These are phyloP conservation scores for Mobula hypostoma DNA, from an alignment of 2,113 vertebrate genomes.

Conservation along the genomic window DNA sequence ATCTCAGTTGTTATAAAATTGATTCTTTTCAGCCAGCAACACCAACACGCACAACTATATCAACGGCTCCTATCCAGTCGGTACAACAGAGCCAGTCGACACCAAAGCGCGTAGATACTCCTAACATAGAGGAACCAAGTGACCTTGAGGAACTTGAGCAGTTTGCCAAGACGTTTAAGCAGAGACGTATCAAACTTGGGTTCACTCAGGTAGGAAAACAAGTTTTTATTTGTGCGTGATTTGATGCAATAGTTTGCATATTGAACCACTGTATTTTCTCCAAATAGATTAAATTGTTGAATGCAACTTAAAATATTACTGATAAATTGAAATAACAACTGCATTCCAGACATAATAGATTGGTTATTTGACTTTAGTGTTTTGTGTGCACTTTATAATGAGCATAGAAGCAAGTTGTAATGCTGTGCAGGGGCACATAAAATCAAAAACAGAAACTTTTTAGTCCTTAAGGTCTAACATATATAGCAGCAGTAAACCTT, in stretches of 20 bases:
- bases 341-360: neutral
- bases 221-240: neutral
- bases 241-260: neutral
- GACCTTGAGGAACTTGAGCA: constrained; percentile 98
- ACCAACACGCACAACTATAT: constrained; percentile 87
- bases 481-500: too few relatives aligned
- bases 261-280: neutral
- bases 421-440: neutral
- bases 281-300: neutral
- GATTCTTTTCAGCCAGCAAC: constrained; percentile 77
- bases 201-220: constrained; percentile 84
- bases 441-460: neutral
- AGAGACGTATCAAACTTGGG: constrained; percentile 98
- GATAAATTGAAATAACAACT: neutral
- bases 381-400: neutral
- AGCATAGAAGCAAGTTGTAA: neutral
- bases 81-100: constrained; percentile 91
- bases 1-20: neutral
- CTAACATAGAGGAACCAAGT: constrained; percentile 95
- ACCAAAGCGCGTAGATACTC: constrained; percentile 94
- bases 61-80: constrained; percentile 81
- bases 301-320: neutral
- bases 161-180: constrained; percentile 99
- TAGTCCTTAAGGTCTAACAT: neutral
- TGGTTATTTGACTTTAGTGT: neutral